phyloP scores from a whole-genome alignment of 1,140 invertebrate genomes.

The Scaptodrosophila lebanonensis region DNA sequence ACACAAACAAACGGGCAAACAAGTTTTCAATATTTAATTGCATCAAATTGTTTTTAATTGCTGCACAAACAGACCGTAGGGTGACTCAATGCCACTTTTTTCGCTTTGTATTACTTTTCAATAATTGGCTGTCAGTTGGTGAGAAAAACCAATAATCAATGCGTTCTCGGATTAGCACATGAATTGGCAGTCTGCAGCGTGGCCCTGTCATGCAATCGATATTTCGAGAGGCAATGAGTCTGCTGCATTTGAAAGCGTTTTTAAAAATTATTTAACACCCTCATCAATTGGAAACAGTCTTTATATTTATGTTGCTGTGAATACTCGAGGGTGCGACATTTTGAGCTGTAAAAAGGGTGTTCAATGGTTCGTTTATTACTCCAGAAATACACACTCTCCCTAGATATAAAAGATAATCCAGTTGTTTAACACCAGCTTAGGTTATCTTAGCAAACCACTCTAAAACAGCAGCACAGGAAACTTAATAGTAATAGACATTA shows the following conservation, averaged over 20 bases:
- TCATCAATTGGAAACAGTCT: too few species aligned
- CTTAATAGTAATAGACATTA: too few species aligned
- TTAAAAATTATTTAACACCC: too few species aligned
- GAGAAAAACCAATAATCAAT: slow-evolving; percentile 31
- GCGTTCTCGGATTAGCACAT: slow-evolving; percentile 13
- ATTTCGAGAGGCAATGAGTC: background rate
- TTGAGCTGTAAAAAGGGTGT: too few species aligned
- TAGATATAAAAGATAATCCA: too few species aligned
- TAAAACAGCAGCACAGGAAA: too few species aligned
- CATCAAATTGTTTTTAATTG: slow-evolving; percentile 58
- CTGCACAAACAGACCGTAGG: slow-evolving; percentile 48
- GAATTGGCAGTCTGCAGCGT: background rate
- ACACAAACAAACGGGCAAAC: slow-evolving; percentile 29
- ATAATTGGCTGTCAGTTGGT: slow-evolving; percentile 29
- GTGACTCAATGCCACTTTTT: slow-evolving; percentile 40
- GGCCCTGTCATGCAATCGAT: slow-evolving; percentile 20
- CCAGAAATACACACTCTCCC: too few species aligned
- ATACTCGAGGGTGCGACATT: too few species aligned
- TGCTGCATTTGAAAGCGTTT: background rate
- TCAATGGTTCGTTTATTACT: too few species aligned
- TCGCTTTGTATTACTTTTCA: slow-evolving; percentile 1
- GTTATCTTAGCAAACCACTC: too few species aligned
- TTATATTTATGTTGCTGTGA: too few species aligned
- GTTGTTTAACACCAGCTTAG: too few species aligned
- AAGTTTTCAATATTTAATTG: slow-evolving; percentile 66